Conservation (phyloP, 2,888 invertebrate species). For the Eristalinus sepulchralis region DNA sequence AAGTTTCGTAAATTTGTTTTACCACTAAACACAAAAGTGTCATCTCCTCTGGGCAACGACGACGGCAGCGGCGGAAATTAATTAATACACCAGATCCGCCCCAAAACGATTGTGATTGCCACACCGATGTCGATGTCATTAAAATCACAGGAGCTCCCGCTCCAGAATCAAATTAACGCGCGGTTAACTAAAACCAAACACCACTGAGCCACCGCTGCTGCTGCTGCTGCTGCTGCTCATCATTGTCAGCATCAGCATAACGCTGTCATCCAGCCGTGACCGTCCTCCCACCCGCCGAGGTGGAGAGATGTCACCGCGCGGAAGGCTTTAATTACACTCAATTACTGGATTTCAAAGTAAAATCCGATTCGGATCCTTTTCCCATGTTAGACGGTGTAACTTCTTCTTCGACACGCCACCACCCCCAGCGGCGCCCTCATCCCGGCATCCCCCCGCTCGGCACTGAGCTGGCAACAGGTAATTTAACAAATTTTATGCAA, state of each 20-base stretch:
- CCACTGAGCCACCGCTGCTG: slow-evolving; percentile 19
- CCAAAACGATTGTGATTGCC: slow-evolving; percentile 39
- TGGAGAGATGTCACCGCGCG: slow-evolving; percentile 69
- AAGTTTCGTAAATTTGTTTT: slow-evolving; percentile 54
- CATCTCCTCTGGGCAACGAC: slow-evolving; percentile 13
- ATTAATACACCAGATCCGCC: slow-evolving; percentile 60
- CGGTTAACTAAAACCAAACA: slow-evolving; percentile 72
- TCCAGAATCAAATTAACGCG: slow-evolving; percentile 71
- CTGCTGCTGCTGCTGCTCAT: slow-evolving; percentile 19
- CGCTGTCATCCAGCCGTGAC: not conserved
- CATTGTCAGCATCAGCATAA: slow-evolving; percentile 32
- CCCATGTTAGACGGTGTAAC: slow-evolving; percentile 47
- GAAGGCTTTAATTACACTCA: slow-evolving; percentile 80
- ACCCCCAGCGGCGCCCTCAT: slow-evolving; percentile 1
- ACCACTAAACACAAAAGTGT: slow-evolving; percentile 50
- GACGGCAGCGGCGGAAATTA: slow-evolving; percentile 50
- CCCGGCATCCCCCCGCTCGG: not conserved
- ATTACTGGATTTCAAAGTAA: slow-evolving; percentile 77
- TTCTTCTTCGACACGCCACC: slow-evolving; percentile 43
- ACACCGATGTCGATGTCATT: slow-evolving; percentile 61
- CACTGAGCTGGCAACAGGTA: slow-evolving; percentile 75
- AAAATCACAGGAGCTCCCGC: slow-evolving; percentile 52
- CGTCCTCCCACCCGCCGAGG: slow-evolving; percentile 17
- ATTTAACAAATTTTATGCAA: slow-evolving; percentile 79
- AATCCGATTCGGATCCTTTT: slow-evolving; percentile 76